Evolutionary conservation across 2,888 invertebrate genomes (phyloP).

Genomic region (Dysmachus trigonus): DNA sequence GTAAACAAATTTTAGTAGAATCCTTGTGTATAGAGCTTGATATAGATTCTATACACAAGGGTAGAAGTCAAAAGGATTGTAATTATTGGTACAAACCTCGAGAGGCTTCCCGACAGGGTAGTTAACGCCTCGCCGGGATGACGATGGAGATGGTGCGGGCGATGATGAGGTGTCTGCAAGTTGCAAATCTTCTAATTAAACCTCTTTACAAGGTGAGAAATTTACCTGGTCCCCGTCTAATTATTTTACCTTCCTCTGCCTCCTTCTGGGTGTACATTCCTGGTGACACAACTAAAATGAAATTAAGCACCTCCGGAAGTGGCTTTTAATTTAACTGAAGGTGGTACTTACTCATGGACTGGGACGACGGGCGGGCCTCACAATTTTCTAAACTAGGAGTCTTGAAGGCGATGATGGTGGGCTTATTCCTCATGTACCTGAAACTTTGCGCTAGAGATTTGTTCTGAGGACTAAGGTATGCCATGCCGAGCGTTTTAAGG

Average conservation of each 20-base stretch:
- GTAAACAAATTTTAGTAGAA: conserved; percentile 20
- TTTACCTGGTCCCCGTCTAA: conserved; percentile 57
- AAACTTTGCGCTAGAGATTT: conserved; percentile 85
- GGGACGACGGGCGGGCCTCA: conserved; percentile 69
- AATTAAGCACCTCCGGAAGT: conserved; percentile 1
- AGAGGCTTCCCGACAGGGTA: conserved; percentile 84
- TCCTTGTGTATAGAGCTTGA: no score
- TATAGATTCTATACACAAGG: no score
- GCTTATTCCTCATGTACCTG: conserved; percentile 89
- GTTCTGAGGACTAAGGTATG: conserved; percentile 80
- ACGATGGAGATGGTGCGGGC: conserved; percentile 62
- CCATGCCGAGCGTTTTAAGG: conserved; percentile 72
- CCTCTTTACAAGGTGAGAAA: not conserved
- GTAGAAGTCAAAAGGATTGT: conserved; percentile 13
- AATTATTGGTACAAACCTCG: conserved; percentile 69
- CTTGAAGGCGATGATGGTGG: conserved; percentile 87
- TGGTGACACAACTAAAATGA: conserved; percentile 51
- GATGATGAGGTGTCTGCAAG: conserved; percentile 17
- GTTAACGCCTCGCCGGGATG: conserved; percentile 66
- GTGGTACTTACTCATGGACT: conserved; percentile 66
- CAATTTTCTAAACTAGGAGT: conserved; percentile 81
- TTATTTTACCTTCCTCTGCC: conserved; percentile 72
- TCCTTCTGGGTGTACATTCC: conserved; percentile 62
- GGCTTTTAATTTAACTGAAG: not conserved
- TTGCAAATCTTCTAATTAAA: conserved; percentile 28